phyloP scores from a whole-genome alignment of 2,113 vertebrate species.

The Sisor rabdophorus region DNA sequence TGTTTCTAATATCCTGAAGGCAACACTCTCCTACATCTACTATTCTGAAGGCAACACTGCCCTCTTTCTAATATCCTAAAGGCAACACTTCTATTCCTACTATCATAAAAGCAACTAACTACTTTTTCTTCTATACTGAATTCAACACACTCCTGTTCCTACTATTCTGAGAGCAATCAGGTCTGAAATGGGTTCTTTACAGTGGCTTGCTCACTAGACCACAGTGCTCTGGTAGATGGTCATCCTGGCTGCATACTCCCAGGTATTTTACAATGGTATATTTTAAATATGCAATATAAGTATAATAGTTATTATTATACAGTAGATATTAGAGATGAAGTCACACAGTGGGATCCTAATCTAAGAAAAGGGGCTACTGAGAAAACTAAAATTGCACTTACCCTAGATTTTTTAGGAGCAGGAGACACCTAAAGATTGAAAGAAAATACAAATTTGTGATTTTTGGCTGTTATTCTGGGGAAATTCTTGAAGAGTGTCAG shows the following conservation, averaged over 20 bases:
- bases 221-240: not conserved
- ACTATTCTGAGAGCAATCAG: not conserved
- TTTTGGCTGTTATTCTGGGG: not conserved
- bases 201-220: not conserved
- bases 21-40: not conserved
- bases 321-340: not conserved
- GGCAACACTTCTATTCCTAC: not conserved
- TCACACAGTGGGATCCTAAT: not conserved
- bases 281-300: not conserved
- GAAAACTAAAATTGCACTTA: constrained; percentile 56
- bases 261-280: not conserved
- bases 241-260: not conserved
- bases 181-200: no score
- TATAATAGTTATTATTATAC: no score
- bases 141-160: not conserved
- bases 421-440: constrained; percentile 67
- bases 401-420: constrained; percentile 74
- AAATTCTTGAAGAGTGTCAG: not conserved
- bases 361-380: not conserved
- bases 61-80: no score
- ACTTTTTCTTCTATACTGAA: no score
- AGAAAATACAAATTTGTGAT: not conserved
- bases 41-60: not conserved
- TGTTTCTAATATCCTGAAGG: not conserved
- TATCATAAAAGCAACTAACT: not conserved